Conservation (phyloP, 2,888 invertebrate genomes). For the Iphiclides podalirius region DNA sequence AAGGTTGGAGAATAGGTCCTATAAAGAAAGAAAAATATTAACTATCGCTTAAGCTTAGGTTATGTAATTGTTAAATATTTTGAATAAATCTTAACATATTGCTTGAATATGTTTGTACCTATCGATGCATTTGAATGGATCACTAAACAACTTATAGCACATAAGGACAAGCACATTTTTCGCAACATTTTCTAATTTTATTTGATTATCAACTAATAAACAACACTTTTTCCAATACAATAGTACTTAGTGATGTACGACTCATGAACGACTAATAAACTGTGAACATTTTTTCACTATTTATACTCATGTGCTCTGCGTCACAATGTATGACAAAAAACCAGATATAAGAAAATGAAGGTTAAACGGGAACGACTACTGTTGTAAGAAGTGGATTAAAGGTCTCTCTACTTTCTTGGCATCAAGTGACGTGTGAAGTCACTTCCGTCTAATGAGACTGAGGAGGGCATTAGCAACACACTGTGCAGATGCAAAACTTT, state of each 20-base stretch:
- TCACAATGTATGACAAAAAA: constrained; percentile 4
- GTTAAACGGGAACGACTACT: background rate
- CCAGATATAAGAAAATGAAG: constrained; percentile 9
- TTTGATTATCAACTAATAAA: background rate
- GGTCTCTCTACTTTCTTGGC: too few relatives aligned
- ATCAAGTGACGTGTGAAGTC: too few relatives aligned
- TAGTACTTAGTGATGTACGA: background rate
- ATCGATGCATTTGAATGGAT: constrained; percentile 5
- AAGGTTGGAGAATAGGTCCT: background rate
- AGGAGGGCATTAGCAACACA: too few relatives aligned
- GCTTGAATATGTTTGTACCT: background rate
- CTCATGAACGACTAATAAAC: constrained; percentile 3
- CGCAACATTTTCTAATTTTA: background rate
- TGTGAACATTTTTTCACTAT: constrained; percentile 3
- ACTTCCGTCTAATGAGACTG: too few relatives aligned
- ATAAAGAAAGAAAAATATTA: background rate
- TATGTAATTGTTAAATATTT: background rate
- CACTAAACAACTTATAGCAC: constrained; percentile 5
- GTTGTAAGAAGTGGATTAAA: too few relatives aligned
- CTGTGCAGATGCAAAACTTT: too few relatives aligned
- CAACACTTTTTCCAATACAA: background rate
- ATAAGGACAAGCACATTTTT: constrained; percentile 1
- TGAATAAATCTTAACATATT: too few relatives aligned
- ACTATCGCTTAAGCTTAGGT: background rate
- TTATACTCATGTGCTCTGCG: constrained; percentile 7